Conservation (phyloP, 2,797 vertebrate species). For the Neoniphon sammara region DNA sequence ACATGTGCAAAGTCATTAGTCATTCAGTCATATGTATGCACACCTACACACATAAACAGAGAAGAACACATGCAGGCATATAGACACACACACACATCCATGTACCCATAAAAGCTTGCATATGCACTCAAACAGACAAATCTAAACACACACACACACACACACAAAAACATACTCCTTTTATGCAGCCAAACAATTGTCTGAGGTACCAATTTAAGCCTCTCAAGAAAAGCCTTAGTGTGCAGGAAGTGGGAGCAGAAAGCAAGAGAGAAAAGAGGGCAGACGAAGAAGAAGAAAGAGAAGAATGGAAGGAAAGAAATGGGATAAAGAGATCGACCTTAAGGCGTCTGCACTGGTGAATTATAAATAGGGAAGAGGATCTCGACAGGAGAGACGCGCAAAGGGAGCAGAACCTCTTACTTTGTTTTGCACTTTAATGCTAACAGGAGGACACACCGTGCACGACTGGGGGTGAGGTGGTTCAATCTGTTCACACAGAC, state of each 20-base stretch:
- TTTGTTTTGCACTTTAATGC: background rate
- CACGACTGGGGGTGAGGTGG: no score
- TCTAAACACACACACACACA: background rate
- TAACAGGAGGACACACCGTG: background rate
- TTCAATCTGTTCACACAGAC: no score
- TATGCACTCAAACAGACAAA: background rate
- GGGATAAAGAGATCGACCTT: conserved; percentile 3
- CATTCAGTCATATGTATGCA: no score
- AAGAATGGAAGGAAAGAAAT: background rate
- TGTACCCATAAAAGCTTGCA: no score
- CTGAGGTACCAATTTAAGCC: conserved; percentile 1
- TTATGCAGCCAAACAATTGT: background rate
- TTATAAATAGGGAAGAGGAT: background rate
- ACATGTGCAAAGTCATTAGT: no score
- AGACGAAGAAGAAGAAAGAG: background rate
- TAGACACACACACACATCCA: no score
- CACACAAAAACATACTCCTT: no score
- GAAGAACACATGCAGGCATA: background rate
- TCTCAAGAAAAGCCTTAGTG: conserved; percentile 13
- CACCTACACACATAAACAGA: no score
- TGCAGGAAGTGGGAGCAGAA: conserved; percentile 3
- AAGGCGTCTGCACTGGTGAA: background rate
- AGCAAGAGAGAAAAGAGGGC: background rate
- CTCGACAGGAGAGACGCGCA: background rate
- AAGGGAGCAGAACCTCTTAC: background rate